A percentile compares a stretch with the other conserved stretches of the same genome.
Evolutionary conservation across 1,140 invertebrate genomes (phyloP).

Genomic region (Helicoverpa zea): DNA sequence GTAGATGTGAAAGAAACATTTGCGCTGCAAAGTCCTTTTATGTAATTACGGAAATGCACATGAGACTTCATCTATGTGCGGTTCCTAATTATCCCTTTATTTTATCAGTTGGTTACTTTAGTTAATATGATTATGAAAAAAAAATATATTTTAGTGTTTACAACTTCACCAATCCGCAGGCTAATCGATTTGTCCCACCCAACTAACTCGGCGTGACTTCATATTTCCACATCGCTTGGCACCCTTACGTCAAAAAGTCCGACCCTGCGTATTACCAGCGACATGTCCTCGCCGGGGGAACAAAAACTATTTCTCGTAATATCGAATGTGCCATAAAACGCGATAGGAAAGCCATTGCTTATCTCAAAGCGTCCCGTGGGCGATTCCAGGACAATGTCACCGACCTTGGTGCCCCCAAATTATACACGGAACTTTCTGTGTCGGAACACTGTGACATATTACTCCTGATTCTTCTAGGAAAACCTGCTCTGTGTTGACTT

Average conservation of each 20-base stretch:
- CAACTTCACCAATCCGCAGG: too few relatives aligned
- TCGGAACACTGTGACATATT: conserved; percentile 20
- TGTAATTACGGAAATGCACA: too few relatives aligned
- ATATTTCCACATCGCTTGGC: background rate
- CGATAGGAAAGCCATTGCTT: conserved; percentile 62
- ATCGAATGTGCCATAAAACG: conserved; percentile 62
- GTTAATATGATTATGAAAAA: too few relatives aligned
- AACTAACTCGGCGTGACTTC: background rate
- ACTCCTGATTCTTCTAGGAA: background rate
- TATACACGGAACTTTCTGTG: conserved; percentile 33
- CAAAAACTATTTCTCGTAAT: conserved; percentile 67
- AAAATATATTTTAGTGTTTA: too few relatives aligned
- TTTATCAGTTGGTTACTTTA: too few relatives aligned
- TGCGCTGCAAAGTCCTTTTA: too few relatives aligned
- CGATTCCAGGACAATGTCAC: conserved; percentile 41
- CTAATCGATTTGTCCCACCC: too few relatives aligned
- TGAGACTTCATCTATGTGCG: too few relatives aligned
- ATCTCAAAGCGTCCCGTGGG: conserved; percentile 57
- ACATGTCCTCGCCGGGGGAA: conserved; percentile 52
- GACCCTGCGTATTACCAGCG: conserved; percentile 40
- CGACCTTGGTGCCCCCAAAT: conserved; percentile 38
- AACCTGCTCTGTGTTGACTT: background rate
- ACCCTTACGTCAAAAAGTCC: conserved; percentile 1
- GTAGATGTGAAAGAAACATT: too few relatives aligned
- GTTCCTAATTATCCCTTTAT: too few relatives aligned